A percentile compares a stretch with the other conserved stretches of the same genome.
Evolutionary conservation across 1,140 invertebrate species (phyloP).

Genomic region (Pteromalus puparum): DNA sequence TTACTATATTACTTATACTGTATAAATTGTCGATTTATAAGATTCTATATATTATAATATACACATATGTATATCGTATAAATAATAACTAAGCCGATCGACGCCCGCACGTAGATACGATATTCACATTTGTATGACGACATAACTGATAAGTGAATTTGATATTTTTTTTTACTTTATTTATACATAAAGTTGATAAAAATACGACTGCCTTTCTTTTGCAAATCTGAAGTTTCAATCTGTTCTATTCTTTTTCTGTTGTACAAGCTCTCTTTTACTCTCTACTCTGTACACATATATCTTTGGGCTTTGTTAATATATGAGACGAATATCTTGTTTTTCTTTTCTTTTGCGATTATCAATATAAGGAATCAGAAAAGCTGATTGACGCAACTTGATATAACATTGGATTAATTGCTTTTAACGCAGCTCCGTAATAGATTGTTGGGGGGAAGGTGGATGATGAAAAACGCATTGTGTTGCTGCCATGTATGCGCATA

Average conservation of each 20-base stretch:
- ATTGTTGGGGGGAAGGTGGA: slow-evolving; percentile 59
- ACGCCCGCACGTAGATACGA: slow-evolving; percentile 30
- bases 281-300: slow-evolving; percentile 9
- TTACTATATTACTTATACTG: slow-evolving; percentile 16
- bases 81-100: slow-evolving; percentile 23
- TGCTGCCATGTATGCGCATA: slow-evolving; percentile 64
- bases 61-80: neutral
- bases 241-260: neutral
- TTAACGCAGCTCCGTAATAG: slow-evolving; percentile 56
- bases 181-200: neutral
- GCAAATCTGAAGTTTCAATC: neutral
- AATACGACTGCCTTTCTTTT: neutral
- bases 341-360: neutral
- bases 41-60: slow-evolving; percentile 2
- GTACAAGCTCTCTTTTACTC: neutral
- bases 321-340: neutral
- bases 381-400: neutral
- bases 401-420: slow-evolving; percentile 51
- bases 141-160: neutral
- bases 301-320: slow-evolving; percentile 14
- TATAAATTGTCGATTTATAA: slow-evolving; percentile 3
- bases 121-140: slow-evolving; percentile 11
- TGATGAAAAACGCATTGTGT: slow-evolving; percentile 62
- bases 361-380: neutral
- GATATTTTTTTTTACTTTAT: neutral